Conservation (phyloP, 2,888 invertebrate species). For the Rugalucina vietnamica region DNA sequence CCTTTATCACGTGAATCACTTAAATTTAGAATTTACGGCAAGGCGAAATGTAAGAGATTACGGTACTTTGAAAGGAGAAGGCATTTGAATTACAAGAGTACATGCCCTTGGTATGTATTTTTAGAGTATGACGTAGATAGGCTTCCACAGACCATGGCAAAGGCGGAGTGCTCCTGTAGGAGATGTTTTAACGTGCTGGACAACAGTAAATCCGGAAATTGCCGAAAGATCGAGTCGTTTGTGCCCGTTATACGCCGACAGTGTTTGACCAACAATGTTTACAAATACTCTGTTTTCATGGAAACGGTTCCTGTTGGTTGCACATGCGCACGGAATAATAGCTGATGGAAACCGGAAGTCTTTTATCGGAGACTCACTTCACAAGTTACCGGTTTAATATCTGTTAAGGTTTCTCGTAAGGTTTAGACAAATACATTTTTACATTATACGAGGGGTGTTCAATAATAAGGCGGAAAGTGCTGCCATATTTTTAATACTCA, state of each 20-base stretch:
- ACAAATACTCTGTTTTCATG: constrained; percentile 16
- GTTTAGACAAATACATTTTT: too few species aligned
- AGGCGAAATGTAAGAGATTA: background rate
- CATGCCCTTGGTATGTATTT: background rate
- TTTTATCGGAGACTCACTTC: too few species aligned
- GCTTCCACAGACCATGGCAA: background rate
- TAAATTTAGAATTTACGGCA: background rate
- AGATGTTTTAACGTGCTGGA: background rate
- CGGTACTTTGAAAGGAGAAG: background rate
- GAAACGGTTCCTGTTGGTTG: constrained; percentile 39
- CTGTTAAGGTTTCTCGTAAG: too few species aligned
- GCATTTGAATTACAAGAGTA: background rate
- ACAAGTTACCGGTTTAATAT: too few species aligned
- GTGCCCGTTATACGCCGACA: background rate
- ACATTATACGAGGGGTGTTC: too few species aligned
- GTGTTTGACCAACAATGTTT: background rate
- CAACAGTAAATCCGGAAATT: background rate
- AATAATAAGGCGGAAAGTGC: too few species aligned
- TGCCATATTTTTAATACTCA: too few species aligned
- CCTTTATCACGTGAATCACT: too few species aligned
- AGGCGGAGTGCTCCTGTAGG: background rate
- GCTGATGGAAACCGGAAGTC: too few species aligned
- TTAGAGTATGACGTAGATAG: background rate
- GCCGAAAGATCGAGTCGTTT: background rate
- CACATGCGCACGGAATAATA: constrained; percentile 21